Evolutionary conservation across 2,113 vertebrate species (phyloP).

Genomic region (Sterna hirundo): DNA sequence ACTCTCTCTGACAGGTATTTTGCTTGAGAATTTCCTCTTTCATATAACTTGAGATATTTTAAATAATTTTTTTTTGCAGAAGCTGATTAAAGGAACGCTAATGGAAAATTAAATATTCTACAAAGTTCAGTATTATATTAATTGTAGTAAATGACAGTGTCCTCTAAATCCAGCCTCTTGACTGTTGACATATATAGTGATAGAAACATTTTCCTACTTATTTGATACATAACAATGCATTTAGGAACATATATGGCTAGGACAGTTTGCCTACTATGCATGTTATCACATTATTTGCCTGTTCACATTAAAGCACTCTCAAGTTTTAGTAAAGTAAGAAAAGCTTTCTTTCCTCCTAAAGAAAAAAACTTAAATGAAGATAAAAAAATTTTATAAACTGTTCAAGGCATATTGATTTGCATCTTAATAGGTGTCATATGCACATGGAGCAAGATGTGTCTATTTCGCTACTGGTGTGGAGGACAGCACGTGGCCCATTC

Average conservation of each 20-base stretch:
- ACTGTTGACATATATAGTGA: not conserved
- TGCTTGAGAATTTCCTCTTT: not conserved
- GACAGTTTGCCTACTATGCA: not conserved
- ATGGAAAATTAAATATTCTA: not conserved
- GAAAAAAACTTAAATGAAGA: not conserved
- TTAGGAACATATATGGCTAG: not conserved
- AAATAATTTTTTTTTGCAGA: not conserved
- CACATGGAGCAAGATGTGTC: not conserved
- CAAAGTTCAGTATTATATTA: not conserved
- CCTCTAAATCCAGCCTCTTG: not conserved
- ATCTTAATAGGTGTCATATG: not conserved
- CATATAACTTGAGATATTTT: not conserved
- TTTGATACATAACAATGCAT: not conserved
- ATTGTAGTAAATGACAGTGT: not conserved
- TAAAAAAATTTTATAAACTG: not conserved
- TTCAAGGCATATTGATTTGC: not conserved
- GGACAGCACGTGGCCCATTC: fast-evolving
- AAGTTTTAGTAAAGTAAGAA: not conserved
- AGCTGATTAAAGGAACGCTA: not conserved
- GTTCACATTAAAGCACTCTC: not conserved
- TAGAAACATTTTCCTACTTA: not conserved
- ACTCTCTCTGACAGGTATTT: not conserved
- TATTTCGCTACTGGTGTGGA: not conserved
- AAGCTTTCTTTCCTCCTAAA: not conserved
- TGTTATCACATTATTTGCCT: not conserved